These are phyloP conservation scores for Hemitrygon akajei DNA, from an alignment of 2,797 vertebrate species.

Conservation along the genomic window DNA sequence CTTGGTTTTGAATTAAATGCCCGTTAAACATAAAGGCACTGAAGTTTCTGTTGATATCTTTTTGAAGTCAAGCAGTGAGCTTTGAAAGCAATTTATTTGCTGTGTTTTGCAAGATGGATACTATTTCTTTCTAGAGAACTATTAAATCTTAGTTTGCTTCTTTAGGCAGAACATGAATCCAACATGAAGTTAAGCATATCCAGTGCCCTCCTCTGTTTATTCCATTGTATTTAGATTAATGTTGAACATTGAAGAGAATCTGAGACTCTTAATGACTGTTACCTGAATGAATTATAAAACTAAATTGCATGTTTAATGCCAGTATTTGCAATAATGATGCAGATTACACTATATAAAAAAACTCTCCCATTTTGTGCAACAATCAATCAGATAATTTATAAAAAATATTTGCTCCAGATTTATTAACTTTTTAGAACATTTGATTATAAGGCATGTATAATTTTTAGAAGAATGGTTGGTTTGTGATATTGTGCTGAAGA, in stretches of 20 bases:
- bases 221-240: background rate
- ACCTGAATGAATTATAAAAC: background rate
- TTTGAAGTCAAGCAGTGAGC: slow-evolving; percentile 20
- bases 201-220: background rate
- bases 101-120: background rate
- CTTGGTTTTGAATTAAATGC: background rate
- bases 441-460: background rate
- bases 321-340: background rate
- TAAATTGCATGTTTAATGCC: background rate
- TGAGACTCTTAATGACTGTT: background rate
- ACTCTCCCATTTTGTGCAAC: too few species aligned
- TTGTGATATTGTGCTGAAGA: background rate
- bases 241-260: background rate
- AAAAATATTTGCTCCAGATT: too few species aligned
- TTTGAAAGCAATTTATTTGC: slow-evolving; percentile 17
- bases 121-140: background rate
- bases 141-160: background rate
- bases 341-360: background rate
- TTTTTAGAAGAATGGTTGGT: background rate
- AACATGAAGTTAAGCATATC: background rate
- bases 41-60: background rate
- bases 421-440: background rate
- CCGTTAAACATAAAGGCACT: background rate
- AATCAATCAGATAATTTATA: too few species aligned
- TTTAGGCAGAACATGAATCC: slow-evolving; percentile 10